phyloP scores from a whole-genome alignment of 2,113 vertebrate species.

The Etheostoma spectabile region DNA sequence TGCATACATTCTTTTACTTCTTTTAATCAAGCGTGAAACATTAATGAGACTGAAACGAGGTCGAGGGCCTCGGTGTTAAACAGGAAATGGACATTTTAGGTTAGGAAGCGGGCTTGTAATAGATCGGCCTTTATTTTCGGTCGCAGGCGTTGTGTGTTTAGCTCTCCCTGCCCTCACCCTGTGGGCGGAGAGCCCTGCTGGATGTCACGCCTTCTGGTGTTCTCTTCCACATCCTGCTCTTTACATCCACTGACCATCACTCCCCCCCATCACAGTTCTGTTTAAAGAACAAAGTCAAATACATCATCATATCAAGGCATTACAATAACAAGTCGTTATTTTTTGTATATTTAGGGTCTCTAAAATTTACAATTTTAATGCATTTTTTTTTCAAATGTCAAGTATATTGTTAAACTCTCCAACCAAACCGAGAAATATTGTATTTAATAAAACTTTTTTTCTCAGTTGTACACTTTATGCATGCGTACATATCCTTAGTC shows the following conservation, averaged over 20 bases:
- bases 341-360: not conserved
- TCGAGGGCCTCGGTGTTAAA: accelerated
- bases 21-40: not conserved
- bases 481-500: not conserved
- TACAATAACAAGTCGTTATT: not conserved
- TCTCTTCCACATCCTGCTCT: slow-evolving; percentile 64
- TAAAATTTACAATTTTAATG: not conserved
- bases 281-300: not conserved
- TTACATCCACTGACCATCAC: slow-evolving; percentile 37
- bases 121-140: slow-evolving; percentile 22
- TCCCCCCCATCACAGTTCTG: not conserved
- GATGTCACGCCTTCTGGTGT: slow-evolving; percentile 39
- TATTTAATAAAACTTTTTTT: not conserved
- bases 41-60: not conserved
- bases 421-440: too few relatives aligned
- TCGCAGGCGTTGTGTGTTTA: not conserved
- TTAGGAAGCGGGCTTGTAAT: not conserved
- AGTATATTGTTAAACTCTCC: not conserved
- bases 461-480: not conserved
- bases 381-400: not conserved
- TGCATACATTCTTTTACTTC: not conserved
- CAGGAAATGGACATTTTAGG: slow-evolving; percentile 5
- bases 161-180: not conserved
- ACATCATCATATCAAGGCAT: not conserved
- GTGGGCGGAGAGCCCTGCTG: slow-evolving; percentile 41